Evolutionary conservation across 2,888 invertebrate genomes (phyloP).

Genomic region (Sabatieria punctata): DNA sequence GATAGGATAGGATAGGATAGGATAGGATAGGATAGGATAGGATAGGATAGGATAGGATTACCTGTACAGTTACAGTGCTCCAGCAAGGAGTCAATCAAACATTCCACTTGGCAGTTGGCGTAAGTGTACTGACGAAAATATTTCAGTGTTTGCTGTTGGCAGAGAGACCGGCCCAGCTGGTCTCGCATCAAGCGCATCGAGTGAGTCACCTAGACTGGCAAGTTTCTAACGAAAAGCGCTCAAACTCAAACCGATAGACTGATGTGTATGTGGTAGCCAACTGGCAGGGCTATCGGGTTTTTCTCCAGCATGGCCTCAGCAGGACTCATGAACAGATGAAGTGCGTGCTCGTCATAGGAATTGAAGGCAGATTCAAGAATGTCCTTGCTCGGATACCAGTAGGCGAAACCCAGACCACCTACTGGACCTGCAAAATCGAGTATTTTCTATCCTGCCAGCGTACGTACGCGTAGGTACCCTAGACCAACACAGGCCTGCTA

Average conservation of each 20-base stretch:
- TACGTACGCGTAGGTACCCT: too few species aligned
- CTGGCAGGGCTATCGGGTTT: conserved; percentile 3
- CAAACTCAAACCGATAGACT: background rate
- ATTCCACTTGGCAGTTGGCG: conserved; percentile 6
- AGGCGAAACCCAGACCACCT: conserved; percentile 6
- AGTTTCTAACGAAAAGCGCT: background rate
- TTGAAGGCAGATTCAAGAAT: conserved; percentile 2
- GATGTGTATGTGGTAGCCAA: background rate
- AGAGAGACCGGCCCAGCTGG: background rate
- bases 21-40: too few species aligned
- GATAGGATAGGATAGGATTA: too few species aligned
- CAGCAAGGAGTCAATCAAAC: conserved; percentile 4
- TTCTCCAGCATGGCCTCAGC: conserved; percentile 7
- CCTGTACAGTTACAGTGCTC: conserved; percentile 3
- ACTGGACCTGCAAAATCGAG: conserved; percentile 4
- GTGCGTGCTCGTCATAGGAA: conserved; percentile 5
- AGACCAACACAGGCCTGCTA: too few species aligned
- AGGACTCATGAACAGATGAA: conserved; percentile 5
- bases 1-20: too few species aligned
- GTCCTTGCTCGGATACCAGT: conserved; percentile 6
- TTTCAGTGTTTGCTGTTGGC: background rate
- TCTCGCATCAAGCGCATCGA: background rate
- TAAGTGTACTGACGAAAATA: conserved; percentile 5
- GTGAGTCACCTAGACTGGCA: background rate
- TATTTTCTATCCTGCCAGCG: too few species aligned